Evolutionary conservation across 2,113 vertebrate genomes (phyloP).

Genomic region (Gallinago paraguaiae): DNA sequence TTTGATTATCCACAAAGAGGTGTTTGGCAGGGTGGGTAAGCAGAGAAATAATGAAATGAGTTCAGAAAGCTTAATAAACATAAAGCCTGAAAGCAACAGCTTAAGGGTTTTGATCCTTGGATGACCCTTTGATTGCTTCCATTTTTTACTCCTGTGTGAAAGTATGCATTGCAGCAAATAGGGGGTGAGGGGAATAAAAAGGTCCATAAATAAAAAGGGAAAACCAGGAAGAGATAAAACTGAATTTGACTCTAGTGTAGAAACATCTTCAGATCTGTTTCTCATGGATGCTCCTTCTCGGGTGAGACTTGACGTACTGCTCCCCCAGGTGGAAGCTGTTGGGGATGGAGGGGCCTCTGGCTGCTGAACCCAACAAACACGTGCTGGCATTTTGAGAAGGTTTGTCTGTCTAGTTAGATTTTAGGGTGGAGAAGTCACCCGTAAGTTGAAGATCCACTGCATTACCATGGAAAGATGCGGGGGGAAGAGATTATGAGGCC

Average conservation of each 20-base stretch:
- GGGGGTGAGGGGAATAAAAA: neutral
- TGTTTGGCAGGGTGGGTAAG: neutral
- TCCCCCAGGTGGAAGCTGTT: rapidly evolving
- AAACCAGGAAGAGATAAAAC: neutral
- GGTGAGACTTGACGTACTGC: rapidly evolving
- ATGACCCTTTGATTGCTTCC: slow-evolving; percentile 29
- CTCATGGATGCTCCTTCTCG: rapidly evolving
- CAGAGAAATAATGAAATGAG: slow-evolving; percentile 30
- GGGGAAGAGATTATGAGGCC: neutral
- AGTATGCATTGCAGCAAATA: neutral
- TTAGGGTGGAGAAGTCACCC: neutral
- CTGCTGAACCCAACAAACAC: neutral
- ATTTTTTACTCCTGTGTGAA: slow-evolving; percentile 20
- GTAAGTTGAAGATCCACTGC: neutral
- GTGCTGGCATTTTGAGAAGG: neutral
- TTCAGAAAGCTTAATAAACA: slow-evolving; percentile 30
- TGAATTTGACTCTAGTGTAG: neutral
- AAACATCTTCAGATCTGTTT: neutral
- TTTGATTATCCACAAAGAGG: slow-evolving; percentile 23
- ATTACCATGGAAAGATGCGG: neutral
- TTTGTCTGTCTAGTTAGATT: neutral
- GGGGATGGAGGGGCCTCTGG: neutral
- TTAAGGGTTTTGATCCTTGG: slow-evolving; percentile 20
- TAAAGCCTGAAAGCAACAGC: slow-evolving; percentile 37
- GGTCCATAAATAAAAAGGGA: neutral